Evolutionary conservation across 2,888 invertebrate species (phyloP).

Genomic region (Thymelicus lineola): DNA sequence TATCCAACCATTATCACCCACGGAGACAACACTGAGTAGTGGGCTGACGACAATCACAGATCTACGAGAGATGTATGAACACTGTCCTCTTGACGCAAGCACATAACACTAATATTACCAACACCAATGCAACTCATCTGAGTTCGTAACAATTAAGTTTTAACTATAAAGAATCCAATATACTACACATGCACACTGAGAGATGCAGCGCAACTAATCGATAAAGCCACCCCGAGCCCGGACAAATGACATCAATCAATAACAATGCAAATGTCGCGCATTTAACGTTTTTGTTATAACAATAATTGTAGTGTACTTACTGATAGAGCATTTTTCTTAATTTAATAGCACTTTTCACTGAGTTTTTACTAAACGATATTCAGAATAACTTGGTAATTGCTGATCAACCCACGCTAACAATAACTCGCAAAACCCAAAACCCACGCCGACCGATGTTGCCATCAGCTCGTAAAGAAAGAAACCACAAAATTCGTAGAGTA

Average conservation of each 20-base stretch:
- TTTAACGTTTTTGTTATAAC: slow-evolving; percentile 39
- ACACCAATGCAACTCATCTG: not conserved
- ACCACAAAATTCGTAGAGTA: no score
- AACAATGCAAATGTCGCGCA: slow-evolving; percentile 56
- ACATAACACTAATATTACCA: not conserved
- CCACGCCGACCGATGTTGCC: slow-evolving; percentile 80
- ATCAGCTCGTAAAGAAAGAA: slow-evolving; percentile 30
- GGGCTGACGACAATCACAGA: slow-evolving; percentile 5
- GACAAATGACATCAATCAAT: slow-evolving; percentile 71
- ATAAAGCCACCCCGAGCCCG: slow-evolving; percentile 66
- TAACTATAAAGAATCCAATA: not conserved
- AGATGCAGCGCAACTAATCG: slow-evolving; percentile 38
- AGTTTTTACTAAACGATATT: slow-evolving; percentile 5
- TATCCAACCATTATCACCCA: slow-evolving; percentile 12
- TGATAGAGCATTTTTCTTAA: slow-evolving; percentile 52
- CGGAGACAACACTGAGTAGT: slow-evolving; percentile 6
- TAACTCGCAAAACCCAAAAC: slow-evolving; percentile 62
- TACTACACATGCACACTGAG: slow-evolving; percentile 3
- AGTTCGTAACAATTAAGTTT: not conserved
- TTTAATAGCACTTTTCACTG: slow-evolving; percentile 25
- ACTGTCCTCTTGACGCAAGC: slow-evolving; percentile 1
- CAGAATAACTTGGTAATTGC: slow-evolving; percentile 43
- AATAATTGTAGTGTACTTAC: slow-evolving; percentile 56
- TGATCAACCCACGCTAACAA: slow-evolving; percentile 78
- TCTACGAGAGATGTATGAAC: slow-evolving; percentile 10